Conservation (phyloP, 2,888 invertebrate species). For the Drosophila robusta region DNA sequence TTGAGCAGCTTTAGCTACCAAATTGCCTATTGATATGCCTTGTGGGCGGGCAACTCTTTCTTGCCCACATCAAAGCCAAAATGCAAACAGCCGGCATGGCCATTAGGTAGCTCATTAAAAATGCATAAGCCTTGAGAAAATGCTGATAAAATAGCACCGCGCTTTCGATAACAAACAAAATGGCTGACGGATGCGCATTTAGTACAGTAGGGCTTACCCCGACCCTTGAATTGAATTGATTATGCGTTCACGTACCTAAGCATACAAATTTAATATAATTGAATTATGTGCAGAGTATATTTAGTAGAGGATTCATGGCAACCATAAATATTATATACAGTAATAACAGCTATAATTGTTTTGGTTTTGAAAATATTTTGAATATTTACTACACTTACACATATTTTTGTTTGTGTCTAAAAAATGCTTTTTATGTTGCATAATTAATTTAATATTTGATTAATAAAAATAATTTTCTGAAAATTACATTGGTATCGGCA, state of each 20-base stretch:
- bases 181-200: background rate
- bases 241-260: background rate
- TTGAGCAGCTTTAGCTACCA: constrained; percentile 27
- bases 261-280: background rate
- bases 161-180: constrained; percentile 1
- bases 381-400: background rate
- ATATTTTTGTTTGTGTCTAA: background rate
- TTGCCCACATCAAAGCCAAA: constrained; percentile 64
- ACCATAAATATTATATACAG: no score
- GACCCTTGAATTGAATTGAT: background rate
- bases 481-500: no score
- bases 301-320: no score
- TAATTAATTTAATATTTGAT: no score
- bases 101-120: constrained; percentile 71
- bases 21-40: constrained; percentile 40
- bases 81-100: constrained; percentile 39
- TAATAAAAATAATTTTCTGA: no score
- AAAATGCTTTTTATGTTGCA: no score
- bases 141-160: constrained; percentile 20
- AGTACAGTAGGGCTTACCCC: no score
- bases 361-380: no score
- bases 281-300: no score
- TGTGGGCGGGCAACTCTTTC: constrained; percentile 42
- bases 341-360: no score
- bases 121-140: constrained; percentile 54